Base-by-base conservation (phyloP, 1,140 invertebrate genomes). In the Dendrolimus kikuchii region DNA sequence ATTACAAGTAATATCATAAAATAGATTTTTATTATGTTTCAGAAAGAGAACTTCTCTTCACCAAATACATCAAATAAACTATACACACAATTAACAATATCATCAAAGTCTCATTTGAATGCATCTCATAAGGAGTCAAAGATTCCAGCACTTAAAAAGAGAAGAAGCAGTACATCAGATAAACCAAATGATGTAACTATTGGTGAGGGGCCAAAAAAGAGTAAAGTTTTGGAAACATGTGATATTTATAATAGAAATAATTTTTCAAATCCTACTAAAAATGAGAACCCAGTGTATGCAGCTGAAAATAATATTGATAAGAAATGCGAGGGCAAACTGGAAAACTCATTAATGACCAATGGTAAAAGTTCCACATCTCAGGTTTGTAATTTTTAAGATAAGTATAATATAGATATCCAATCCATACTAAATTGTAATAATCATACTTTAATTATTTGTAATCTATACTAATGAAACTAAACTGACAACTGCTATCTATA, bases 71-170 rank as follows among this genome's bases (percentile, higher is more conserved):
- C 79, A 52, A 86, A 84, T 49, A 86, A 86, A 64, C 55, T 86
- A 7, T 86, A 82, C 41, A 84, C 77, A 49, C 83, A 86, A 51
- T 53, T 86, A 47, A 86, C 83, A 57, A 86, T 86, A 64, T 86
- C 80, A 23, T 69, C 83, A 8, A 86, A 83, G 46, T 65, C 74
- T 23, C 67, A 73, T 49, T 66, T 74, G 58, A 61, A 62, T 66
- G 51, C 57, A 43, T 49, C 59, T 55, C 73, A 80, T 5, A 84
- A 84, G 46, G 80, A 86, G 45, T 51, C 65, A 41, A 84, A 81
- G 68, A 50, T 78, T 37, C 81, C 79, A 9, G 83, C 74, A 5
- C 57, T 79, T 6, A 86, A 86, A 55, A 84, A 84, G 61, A 68
- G 83, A 52, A 59, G 83, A 45, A 76, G 81, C 49, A 86, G 83